phyloP scores from a whole-genome alignment of 2,888 invertebrate genomes.

The Hydraecia micacea region DNA sequence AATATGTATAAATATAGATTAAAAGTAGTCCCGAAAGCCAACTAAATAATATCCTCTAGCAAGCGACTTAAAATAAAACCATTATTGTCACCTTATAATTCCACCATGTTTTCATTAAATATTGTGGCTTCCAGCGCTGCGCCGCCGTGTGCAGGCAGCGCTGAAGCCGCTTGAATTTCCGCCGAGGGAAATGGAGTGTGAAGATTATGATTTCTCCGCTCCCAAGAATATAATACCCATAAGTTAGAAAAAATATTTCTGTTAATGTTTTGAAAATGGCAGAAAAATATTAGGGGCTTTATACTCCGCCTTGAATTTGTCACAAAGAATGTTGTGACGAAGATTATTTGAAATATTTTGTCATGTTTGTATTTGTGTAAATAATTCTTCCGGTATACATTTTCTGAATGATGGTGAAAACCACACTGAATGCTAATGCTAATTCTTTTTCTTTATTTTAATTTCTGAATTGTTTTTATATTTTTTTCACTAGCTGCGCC shows the following conservation, averaged over 20 bases:
- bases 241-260: conserved; percentile 9
- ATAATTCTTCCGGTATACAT: background rate
- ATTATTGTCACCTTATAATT: conserved; percentile 22
- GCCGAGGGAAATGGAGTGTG: conserved; percentile 59
- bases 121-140: conserved; percentile 33
- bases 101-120: conserved; percentile 26
- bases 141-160: conserved; percentile 26
- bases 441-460: too few species aligned
- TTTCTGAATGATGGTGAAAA: background rate
- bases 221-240: conserved; percentile 22
- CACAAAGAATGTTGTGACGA: background rate
- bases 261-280: conserved; percentile 5
- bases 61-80: background rate
- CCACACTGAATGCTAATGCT: too few species aligned
- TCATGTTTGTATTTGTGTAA: background rate
- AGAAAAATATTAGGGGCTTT: background rate
- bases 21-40: background rate
- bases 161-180: conserved; percentile 51
- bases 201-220: conserved; percentile 42
- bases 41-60: background rate
- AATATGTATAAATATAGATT: background rate
- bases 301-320: background rate
- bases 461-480: too few species aligned
- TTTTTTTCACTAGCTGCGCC: too few species aligned
- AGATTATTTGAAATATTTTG: background rate